Evolutionary conservation across 2,113 vertebrate genomes (phyloP), one percentile per base, ranked within the genome.

Genomic region (Syrmaticus mikado): DNA sequence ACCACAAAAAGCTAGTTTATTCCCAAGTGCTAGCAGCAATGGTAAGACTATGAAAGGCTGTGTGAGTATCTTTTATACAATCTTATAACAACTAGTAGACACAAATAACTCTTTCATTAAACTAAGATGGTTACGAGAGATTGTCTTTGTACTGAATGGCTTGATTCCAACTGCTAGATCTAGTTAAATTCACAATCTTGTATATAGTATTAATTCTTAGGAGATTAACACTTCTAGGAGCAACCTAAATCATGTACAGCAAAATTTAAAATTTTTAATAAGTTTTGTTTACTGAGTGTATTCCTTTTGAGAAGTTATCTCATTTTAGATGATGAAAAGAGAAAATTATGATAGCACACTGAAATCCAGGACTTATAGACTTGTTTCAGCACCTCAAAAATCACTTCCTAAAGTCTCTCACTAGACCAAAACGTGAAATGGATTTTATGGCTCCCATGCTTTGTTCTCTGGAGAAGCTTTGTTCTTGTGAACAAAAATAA

Each of bases 161-260:
- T 30, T 62, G n/a, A 52, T 78, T 85, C 66, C 75, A 36, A 45
- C 14, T 27, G 36, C 20, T 36, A 34, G 22, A 75, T 55, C 11
- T 40, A 34, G 18, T 82, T 73, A 45, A 32, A 18, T 46, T 32
- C 64, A 48, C 65, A 82, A 50, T 55, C 20, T 91, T 25, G 2
- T 38, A 61, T 52, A 20, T 5, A 24, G 5, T 25, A 20, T 43
- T 71, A 27, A 8, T 5, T 85, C 25, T 48, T 30, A 73, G 30
- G 28, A 88, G 43, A 55, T 7, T 24, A 70, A 34, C 34, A 38
- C 2, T 0, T 0, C 28, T 22, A 30, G 10, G 15, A 70, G 8
- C 4, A 68, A 50, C 13, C 5, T 30, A 43, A 85, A 62, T 6
- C 0, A 1, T 3, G 6, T 48, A 80, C 60, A 80, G 28, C 5